Evolutionary conservation across 2,888 invertebrate genomes (phyloP).

Genomic region (Eupelmus urozonus): DNA sequence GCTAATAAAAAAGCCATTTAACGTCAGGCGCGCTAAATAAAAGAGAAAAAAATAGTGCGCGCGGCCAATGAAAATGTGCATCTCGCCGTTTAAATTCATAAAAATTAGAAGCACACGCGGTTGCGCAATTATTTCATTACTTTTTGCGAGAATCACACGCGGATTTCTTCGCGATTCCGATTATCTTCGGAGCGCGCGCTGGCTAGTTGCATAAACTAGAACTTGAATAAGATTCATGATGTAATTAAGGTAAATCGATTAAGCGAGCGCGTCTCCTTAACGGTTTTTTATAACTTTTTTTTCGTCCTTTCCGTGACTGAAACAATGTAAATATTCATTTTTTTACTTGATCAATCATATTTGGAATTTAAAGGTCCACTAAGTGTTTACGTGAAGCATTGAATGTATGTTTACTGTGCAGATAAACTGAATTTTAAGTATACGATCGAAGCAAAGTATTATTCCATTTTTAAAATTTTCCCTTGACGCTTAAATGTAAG

Average conservation of each 20-base stretch:
- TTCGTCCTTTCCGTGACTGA: too few relatives aligned
- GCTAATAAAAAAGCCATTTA: conserved; percentile 10
- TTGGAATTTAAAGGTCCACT: too few relatives aligned
- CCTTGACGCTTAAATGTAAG: too few relatives aligned
- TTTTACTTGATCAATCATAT: neutral
- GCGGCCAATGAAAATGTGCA: neutral
- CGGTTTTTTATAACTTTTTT: neutral
- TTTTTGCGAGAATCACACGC: conserved; percentile 17
- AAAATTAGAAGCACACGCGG: neutral
- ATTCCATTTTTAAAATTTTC: too few relatives aligned
- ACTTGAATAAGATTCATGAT: conserved; percentile 41
- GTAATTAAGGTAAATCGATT: conserved; percentile 45
- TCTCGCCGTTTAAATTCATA: neutral
- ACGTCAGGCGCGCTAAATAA: neutral
- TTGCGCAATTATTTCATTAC: neutral
- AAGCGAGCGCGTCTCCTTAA: neutral
- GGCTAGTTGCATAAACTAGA: conserved; percentile 35
- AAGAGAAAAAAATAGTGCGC: neutral
- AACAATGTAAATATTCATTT: conserved; percentile 13
- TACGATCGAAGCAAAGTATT: too few relatives aligned
- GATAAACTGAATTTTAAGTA: too few relatives aligned
- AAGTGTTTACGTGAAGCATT: too few relatives aligned
- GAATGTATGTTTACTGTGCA: too few relatives aligned
- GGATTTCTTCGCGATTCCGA: conserved; percentile 7
- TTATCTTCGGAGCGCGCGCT: neutral